phyloP scores from a whole-genome alignment of 2,888 invertebrate genomes.

The Eupithecia insigniata region DNA sequence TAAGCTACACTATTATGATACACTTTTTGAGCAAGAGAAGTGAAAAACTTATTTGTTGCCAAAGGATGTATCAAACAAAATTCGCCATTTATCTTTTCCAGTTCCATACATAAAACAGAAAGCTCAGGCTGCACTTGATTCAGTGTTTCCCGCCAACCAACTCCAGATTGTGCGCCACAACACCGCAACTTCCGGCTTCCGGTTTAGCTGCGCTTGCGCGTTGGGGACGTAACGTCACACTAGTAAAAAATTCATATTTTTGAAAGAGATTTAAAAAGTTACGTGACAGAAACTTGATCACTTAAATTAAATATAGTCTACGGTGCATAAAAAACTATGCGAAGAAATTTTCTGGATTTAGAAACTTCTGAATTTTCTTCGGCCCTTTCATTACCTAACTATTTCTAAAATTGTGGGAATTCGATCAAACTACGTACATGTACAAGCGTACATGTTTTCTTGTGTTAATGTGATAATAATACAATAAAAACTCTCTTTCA shows the following conservation, averaged over 20 bases:
- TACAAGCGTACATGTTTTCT: too few species aligned
- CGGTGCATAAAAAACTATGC: neutral
- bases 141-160: constrained; percentile 79
- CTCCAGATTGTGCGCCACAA: constrained; percentile 82
- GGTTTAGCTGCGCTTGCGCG: constrained; percentile 77
- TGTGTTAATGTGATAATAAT: neutral
- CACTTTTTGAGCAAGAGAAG: too few species aligned
- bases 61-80: constrained; percentile 61
- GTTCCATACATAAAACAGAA: constrained; percentile 75
- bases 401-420: neutral
- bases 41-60: constrained; percentile 20
- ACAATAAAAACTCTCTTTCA: neutral
- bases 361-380: neutral
- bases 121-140: constrained; percentile 78
- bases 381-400: neutral
- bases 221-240: constrained; percentile 63
- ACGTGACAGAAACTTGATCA: neutral
- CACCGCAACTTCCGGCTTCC: constrained; percentile 82
- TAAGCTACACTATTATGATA: too few species aligned
- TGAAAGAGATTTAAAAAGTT: neutral
- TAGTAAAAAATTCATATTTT: constrained; percentile 10
- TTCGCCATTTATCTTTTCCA: constrained; percentile 72
- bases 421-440: neutral
- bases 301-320: neutral
- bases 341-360: neutral